Evolutionary conservation across 1,140 invertebrate genomes (phyloP).

Genomic region (Lineus longissimus): DNA sequence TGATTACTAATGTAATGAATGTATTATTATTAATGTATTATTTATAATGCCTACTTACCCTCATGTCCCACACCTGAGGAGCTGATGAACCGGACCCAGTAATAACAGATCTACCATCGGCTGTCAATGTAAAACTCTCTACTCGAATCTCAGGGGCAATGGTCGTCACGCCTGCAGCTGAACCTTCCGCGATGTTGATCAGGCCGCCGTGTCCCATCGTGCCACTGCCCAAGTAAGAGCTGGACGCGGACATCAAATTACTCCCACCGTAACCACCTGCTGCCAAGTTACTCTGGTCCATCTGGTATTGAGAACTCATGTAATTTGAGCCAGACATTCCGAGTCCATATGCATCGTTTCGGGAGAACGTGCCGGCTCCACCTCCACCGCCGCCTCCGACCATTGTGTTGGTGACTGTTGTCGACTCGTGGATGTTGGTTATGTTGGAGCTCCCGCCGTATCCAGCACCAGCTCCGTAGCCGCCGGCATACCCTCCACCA

Average conservation of each 20-base stretch:
- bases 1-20: no score
- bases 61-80: slow-evolving; percentile 54
- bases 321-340: background rate
- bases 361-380: background rate
- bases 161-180: slow-evolving; percentile 1
- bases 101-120: slow-evolving; percentile 45
- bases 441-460: slow-evolving; percentile 17
- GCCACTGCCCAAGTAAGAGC: background rate
- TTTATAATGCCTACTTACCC: slow-evolving; percentile 26
- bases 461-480: slow-evolving; percentile 1
- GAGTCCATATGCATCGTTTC: background rate
- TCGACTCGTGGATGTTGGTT: background rate
- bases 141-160: slow-evolving; percentile 47
- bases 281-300: background rate
- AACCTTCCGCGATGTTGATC: background rate
- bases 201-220: slow-evolving; percentile 6
- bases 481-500: background rate
- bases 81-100: slow-evolving; percentile 50
- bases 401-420: slow-evolving; percentile 8
- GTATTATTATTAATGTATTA: no score
- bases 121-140: slow-evolving; percentile 49
- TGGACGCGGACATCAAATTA: background rate
- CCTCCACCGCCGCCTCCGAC: slow-evolving; percentile 15
- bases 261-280: background rate
- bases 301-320: background rate